Base-by-base conservation (phyloP, 1,140 invertebrate species). In the Scaptomyza pallida region DNA sequence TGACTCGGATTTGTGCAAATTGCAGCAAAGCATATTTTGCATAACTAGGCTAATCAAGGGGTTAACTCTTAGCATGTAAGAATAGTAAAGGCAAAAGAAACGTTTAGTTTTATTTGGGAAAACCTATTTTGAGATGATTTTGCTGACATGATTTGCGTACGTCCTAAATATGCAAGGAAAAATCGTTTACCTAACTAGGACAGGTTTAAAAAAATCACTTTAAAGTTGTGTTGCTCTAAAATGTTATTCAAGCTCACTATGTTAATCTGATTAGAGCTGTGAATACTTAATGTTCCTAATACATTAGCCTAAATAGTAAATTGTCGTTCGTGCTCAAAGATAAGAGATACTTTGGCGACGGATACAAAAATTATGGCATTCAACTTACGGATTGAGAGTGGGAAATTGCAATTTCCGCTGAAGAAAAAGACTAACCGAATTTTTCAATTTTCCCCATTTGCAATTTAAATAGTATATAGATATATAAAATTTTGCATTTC, bases 371-470 rank as follows among this genome's bases (percentile, higher is more conserved):
- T 30, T 44, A 26, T 56, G 15, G 16, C n/a, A 43, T 12, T 3
- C 10, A 33, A 6, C 21, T 26, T 41, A 12, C 23, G 21, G 15
- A 30, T 12, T 23, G 13, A 3, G 10, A 5, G 5, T 33, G 23
- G 56, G 43, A 59, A 59, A 48, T 47, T 59, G 30, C 1, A 59
- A 59, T 59, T 59, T 59, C 43, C 43, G 30, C 9, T 10, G 1
- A 47, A 45, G 10, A 59, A 12, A 44, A 43, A 33, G 16, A 45
- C 12, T 19, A 15, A 16, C n/a, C 5, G 8, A 55, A 21, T 40
- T 55, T 37, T 35, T 35, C 12, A 19, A 55, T 43, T 30, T 57
- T 33, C 10, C 10, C 15, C 16, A 51, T 45, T 26, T 45, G 12
- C 50, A 12, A 62, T 55, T 52, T 52, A 19, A 51, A 50, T 44